phyloP scores from a whole-genome alignment of 2,113 vertebrate species.

The Urocitellus parryii region DNA sequence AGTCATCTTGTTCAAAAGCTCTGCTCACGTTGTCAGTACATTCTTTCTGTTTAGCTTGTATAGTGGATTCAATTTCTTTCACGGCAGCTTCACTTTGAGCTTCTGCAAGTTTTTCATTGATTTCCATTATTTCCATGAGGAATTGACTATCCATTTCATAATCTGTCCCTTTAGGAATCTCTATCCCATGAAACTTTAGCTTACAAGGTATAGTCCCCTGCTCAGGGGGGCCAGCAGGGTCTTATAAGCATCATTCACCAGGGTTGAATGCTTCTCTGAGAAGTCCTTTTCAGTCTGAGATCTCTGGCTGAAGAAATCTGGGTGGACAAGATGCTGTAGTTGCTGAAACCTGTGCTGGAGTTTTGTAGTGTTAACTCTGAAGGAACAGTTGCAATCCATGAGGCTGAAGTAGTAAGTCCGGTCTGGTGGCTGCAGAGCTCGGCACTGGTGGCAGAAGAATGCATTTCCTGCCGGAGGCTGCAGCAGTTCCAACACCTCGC shows the following conservation, averaged over 20 bases:
- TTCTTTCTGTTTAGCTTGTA: slow-evolving; percentile 89
- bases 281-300: slow-evolving; percentile 92
- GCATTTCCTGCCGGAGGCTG: neutral
- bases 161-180: slow-evolving; percentile 90
- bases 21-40: too few relatives aligned
- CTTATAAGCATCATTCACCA: slow-evolving; percentile 95
- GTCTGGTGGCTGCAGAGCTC: slow-evolving; percentile 91
- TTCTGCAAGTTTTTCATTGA: slow-evolving; percentile 93
- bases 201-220: slow-evolving; percentile 97
- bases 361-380: slow-evolving; percentile 89
- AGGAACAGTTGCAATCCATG: slow-evolving; percentile 90
- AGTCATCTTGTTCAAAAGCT: slow-evolving; percentile 88
- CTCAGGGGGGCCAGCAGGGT: slow-evolving; percentile 95
- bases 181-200: slow-evolving; percentile 93
- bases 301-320: slow-evolving; percentile 95
- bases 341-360: slow-evolving; percentile 92
- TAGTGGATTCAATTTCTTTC: slow-evolving; percentile 87
- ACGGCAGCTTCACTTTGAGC: slow-evolving; percentile 83
- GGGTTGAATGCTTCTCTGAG: slow-evolving; percentile 93
- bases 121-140: slow-evolving; percentile 94
- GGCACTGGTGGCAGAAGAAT: slow-evolving; percentile 92
- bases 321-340: slow-evolving; percentile 94
- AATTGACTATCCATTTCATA: slow-evolving; percentile 86
- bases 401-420: slow-evolving; percentile 90
- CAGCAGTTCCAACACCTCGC: slow-evolving; percentile 86